Percentiles rank a stretch among this genome's conserved stretches.
Conservation (phyloP, 2,113 vertebrate species). For the Alexandromys fortis region DNA sequence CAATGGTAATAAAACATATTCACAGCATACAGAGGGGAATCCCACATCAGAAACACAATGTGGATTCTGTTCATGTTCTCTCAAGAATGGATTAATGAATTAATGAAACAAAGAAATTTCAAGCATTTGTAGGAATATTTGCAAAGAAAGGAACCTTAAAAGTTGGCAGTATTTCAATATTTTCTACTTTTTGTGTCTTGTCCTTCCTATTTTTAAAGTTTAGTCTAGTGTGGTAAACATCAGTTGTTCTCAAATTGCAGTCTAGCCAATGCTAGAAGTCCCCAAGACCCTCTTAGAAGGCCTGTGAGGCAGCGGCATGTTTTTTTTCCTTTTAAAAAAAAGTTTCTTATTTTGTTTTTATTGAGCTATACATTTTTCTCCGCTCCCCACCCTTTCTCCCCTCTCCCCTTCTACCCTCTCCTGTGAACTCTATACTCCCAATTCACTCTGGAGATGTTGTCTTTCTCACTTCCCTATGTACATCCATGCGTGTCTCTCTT, state of each 20-base stretch:
- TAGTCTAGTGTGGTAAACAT: not conserved
- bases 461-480: too few relatives aligned
- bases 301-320: not conserved
- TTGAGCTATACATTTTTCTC: too few relatives aligned
- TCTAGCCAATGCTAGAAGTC: not conserved
- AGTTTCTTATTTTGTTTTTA: too few relatives aligned
- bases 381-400: too few relatives aligned
- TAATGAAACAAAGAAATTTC: not conserved
- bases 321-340: too few relatives aligned
- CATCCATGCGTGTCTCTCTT: too few relatives aligned
- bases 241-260: not conserved
- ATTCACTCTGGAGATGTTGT: too few relatives aligned
- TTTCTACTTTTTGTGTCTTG: not conserved
- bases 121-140: conserved; percentile 7
- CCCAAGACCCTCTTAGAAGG: not conserved
- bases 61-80: not conserved
- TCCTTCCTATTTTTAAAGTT: not conserved
- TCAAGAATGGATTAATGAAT: not conserved
- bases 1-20: too few relatives aligned
- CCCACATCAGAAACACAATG: not conserved
- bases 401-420: too few relatives aligned
- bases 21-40: too few relatives aligned
- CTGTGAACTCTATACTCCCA: too few relatives aligned
- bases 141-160: not conserved
- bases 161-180: not conserved